Evolutionary conservation across 2,113 vertebrate species (phyloP), one percentile per base, ranked within the genome.

Genomic region (Alaudala cheleensis): DNA sequence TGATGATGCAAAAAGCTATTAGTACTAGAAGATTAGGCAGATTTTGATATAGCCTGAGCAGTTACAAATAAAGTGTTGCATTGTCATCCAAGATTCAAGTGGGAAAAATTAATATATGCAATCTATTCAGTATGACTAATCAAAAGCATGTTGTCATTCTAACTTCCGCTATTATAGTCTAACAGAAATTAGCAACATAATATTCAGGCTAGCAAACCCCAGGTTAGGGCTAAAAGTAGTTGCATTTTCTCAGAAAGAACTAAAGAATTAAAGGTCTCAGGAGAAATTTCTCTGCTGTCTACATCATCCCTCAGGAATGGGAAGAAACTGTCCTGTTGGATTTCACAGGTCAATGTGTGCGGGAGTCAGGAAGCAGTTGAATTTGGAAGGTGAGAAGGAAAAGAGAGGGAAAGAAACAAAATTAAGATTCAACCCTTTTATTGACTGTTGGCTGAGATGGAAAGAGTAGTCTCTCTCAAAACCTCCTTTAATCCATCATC

Each of bases 1-100:
- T 96, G 92, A 91, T 90, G 93, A 96, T 92, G 71, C 51, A 92
- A 93, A 94, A 95, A 96, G 86, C 91, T 95, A 33, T 95, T 95
- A 97, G 42, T 45, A 76, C 51, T 84, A 23, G 60, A 88, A 96
- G 54, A 96, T 96, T 94, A 91, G 58, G 53, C 7, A 71, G 58
- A 62, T 89, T 97, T 97, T 96, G 62, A 96, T 94, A 93, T 51
- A 96, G 53, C 73, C 28, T 86, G 81, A 86, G 44, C 90, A 97
- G 85, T 76, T 92, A 44, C 39, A 88, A 92, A 84, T 57, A 92
- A 94, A 96, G 17, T 65, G 37, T 29, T 34, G 15, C 45, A 82
- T 85, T 97, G 45, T 94, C 45, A 93, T 93, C 76, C 44, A 78
- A 93, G 51, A 83, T 88, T 60, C 64, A 94, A 90, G 37, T 51